Conservation (phyloP, 2,113 vertebrate genomes). For the Rhinoderma darwinii region DNA sequence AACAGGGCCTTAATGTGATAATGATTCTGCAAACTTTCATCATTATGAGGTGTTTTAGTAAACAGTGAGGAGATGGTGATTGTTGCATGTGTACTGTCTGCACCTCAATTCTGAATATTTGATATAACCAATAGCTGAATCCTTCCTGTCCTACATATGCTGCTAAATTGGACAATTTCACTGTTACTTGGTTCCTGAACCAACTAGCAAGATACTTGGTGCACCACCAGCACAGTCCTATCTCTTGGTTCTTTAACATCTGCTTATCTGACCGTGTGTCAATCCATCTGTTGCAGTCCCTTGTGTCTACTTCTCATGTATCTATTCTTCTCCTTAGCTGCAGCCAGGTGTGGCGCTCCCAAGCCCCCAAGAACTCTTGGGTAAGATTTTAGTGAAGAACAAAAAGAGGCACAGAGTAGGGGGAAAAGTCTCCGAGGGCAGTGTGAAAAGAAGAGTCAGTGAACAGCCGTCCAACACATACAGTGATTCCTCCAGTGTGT, state of each 20-base stretch:
- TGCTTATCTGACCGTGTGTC: neutral
- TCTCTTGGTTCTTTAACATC: neutral
- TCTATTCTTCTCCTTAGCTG: slow-evolving; percentile 70
- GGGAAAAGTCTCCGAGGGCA: slow-evolving; percentile 63
- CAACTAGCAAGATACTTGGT: too few species aligned
- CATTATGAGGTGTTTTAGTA: too few species aligned
- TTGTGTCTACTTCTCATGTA: neutral
- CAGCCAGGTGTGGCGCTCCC: slow-evolving; percentile 76
- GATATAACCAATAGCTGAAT: neutral
- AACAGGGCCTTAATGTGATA: too few species aligned
- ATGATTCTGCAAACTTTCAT: too few species aligned
- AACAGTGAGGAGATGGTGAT: too few species aligned
- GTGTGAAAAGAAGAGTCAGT: slow-evolving; percentile 76
- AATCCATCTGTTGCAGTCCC: neutral
- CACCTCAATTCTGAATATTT: too few species aligned
- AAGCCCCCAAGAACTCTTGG: slow-evolving; percentile 84
- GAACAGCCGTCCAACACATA: slow-evolving; percentile 70
- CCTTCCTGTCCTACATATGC: neutral
- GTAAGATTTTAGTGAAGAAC: slow-evolving; percentile 92
- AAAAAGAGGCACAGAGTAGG: slow-evolving; percentile 81
- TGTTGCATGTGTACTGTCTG: too few species aligned
- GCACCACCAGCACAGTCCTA: neutral
- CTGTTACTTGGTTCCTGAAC: neutral
- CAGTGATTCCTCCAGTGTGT: slow-evolving; percentile 65
- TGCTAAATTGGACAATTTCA: neutral